Evolutionary conservation across 2,888 invertebrate species (phyloP), one percentile per base, ranked within the genome.

Genomic region (Agriopis aurantiaria): DNA sequence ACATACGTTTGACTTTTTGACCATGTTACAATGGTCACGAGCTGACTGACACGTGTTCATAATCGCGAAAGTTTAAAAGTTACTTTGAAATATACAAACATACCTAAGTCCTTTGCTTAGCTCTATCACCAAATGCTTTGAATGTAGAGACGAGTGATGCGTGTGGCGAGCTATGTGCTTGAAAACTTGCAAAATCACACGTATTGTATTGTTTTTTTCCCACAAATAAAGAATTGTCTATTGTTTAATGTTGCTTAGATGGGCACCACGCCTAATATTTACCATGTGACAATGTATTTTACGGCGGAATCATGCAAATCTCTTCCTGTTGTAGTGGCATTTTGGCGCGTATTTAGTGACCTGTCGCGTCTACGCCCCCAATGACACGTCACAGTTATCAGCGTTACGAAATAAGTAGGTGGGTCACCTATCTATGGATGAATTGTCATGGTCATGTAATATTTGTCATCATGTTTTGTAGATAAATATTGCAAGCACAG

Each of bases 271-370:
- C 7, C 57, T 57, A 57, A 58, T 9, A 57, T 11, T 43, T 43
- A 57, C 14, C 23, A 60, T 65, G 58, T 67, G 65, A 17, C 49
- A 58, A 52, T 61, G 10, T 63, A 49, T 59, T 64, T 58, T 69
- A 69, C 64, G 59, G 23, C 17, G 33, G 11, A 55, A 56, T 69
- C 43, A 69, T 69, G 59, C 59, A 55, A 69, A 69, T 69, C 9
- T 62, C 72, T 76, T 76, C 74, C 76, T 73, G 73, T 55, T 73
- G 65, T 56, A 69, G 57, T 62, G 61, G 53, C 61, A 69, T 74
- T 70, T 68, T 56, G 63, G 64, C 57, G 64, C 52, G 40, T 58
- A 64, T 63, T 56, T 57, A 8, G n/a, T 65, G 71, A 68, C 53
- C n/a, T 55, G 53, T 40, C 40, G 8, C 8, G 69, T 55, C 12